Conservation (phyloP, 2,113 vertebrate species). For the Origma solitaria region DNA sequence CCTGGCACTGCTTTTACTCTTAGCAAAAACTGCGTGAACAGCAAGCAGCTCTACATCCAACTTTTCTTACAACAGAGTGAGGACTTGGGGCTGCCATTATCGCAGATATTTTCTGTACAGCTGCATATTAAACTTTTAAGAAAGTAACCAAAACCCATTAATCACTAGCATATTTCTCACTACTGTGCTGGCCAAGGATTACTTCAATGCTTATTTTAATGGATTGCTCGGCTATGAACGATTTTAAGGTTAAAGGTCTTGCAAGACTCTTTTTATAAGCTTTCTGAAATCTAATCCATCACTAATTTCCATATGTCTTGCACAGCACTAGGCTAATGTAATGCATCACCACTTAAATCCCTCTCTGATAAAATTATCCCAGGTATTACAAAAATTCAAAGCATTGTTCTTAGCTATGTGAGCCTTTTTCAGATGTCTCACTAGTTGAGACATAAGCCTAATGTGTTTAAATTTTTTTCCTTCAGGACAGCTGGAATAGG, state of each 20-base stretch:
- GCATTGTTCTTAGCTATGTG: not conserved
- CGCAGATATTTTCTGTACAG: not conserved
- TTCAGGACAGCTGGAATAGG: not conserved
- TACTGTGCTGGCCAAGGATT: not conserved
- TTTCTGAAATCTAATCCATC: slow-evolving; percentile 39
- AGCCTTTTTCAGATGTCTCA: not conserved
- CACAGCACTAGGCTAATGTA: slow-evolving; percentile 15
- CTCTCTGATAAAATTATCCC: slow-evolving; percentile 17
- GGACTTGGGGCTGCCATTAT: not conserved
- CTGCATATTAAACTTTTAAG: not conserved
- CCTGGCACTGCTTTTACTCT: not conserved
- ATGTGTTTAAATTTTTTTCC: not conserved
- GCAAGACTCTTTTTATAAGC: slow-evolving; percentile 36
- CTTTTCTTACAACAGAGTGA: not conserved
- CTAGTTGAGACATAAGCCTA: not conserved
- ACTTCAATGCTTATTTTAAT: slow-evolving; percentile 15
- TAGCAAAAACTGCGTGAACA: not conserved
- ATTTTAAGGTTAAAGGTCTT: slow-evolving; percentile 41
- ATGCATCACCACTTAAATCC: slow-evolving; percentile 23
- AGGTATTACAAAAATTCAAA: slow-evolving; percentile 18
- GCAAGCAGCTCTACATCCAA: not conserved
- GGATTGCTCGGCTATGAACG: not conserved
- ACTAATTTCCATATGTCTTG: slow-evolving; percentile 11
- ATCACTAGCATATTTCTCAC: not conserved
- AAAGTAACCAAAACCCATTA: not conserved